Evolutionary conservation across 2,888 invertebrate species (phyloP).

Genomic region (Melanophora roralis): DNA sequence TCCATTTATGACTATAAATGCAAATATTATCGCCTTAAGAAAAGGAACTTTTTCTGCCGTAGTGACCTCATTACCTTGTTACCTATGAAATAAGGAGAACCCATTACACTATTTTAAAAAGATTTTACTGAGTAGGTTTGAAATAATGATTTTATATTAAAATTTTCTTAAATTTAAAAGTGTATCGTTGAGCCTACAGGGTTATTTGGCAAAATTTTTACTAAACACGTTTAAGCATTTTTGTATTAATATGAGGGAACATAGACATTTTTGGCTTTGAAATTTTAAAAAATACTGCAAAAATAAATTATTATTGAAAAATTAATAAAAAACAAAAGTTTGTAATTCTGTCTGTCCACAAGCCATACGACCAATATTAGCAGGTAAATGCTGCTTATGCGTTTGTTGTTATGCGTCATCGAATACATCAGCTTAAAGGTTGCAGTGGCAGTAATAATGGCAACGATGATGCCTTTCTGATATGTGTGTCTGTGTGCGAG

Average conservation of each 20-base stretch:
- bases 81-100: too few species aligned
- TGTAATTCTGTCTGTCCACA: background rate
- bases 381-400: conserved; percentile 34
- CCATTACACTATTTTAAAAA: too few species aligned
- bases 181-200: too few species aligned
- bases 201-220: too few species aligned
- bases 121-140: too few species aligned
- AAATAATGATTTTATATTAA: too few species aligned
- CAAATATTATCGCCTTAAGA: too few species aligned
- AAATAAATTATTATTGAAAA: background rate
- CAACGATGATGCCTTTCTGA: conserved; percentile 1
- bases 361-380: conserved; percentile 40
- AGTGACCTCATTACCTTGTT: too few species aligned
- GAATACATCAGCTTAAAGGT: conserved; percentile 31
- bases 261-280: conserved; percentile 35
- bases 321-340: too few species aligned
- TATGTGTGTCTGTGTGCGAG: background rate
- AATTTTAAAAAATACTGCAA: conserved; percentile 6
- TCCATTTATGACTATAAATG: too few species aligned
- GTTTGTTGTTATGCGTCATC: conserved; percentile 53
- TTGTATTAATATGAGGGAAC: background rate
- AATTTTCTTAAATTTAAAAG: too few species aligned
- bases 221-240: background rate
- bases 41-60: too few species aligned
- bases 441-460: background rate